Evolutionary conservation across 2,888 invertebrate species (phyloP).

Genomic region (Cetonia aurata): DNA sequence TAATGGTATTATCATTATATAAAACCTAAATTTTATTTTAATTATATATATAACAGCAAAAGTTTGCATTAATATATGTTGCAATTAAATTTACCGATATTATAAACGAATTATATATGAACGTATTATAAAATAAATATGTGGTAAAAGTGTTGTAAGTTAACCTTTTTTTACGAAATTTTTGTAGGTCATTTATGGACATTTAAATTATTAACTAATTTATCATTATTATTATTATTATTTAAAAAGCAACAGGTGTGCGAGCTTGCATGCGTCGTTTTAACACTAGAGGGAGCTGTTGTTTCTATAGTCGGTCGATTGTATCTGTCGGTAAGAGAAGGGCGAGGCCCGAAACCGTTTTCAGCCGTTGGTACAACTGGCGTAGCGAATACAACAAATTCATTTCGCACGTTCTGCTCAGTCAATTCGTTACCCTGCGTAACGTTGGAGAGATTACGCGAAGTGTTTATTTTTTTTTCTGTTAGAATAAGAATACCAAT

Average conservation of each 20-base stretch:
- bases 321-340: constrained; percentile 57
- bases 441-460: constrained; percentile 28
- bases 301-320: constrained; percentile 20
- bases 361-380: constrained; percentile 47
- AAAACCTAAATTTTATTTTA: not conserved
- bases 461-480: constrained; percentile 35
- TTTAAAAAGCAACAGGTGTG: constrained; percentile 42
- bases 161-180: no score
- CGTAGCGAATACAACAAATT: constrained; percentile 36
- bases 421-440: constrained; percentile 33
- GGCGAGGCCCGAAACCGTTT: constrained; percentile 53
- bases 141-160: no score
- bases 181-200: no score
- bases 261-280: not conserved
- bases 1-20: no score
- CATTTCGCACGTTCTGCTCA: constrained; percentile 28
- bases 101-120: no score
- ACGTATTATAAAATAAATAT: no score
- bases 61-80: not conserved
- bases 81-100: no score
- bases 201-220: not conserved
- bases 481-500: constrained; percentile 23
- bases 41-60: not conserved
- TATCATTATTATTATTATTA: not conserved
- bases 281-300: not conserved